phyloP scores from a whole-genome alignment of 30 jellyfish, hydroid and myxozoan genomes.

The Nemopilema nomurai region DNA sequence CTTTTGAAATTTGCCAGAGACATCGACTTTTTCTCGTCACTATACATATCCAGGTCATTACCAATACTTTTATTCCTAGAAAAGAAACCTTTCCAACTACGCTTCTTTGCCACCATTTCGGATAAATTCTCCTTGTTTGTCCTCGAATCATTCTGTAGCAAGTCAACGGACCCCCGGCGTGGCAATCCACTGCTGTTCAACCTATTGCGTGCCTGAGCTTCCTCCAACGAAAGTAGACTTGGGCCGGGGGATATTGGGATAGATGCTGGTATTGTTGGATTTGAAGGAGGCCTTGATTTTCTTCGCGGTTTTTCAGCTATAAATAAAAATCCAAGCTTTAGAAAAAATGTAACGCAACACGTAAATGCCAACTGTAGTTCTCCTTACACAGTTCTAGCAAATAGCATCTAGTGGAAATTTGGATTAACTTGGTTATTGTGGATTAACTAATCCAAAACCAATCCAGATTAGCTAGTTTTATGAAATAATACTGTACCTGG shows the following conservation, averaged over 20 bases:
- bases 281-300: constrained; percentile 70
- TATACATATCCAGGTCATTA: constrained; percentile 46
- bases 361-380: neutral
- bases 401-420: too few species aligned
- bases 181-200: constrained; percentile 43
- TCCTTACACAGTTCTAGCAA: too few species aligned
- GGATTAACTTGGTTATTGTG: too few species aligned
- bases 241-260: constrained; percentile 93
- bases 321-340: neutral
- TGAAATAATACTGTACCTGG: constrained; percentile 36
- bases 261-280: constrained; percentile 85
- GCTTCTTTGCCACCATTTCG: constrained; percentile 67
- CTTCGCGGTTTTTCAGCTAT: constrained; percentile 68
- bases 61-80: constrained; percentile 68
- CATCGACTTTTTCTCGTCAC: constrained; percentile 41
- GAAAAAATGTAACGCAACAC: neutral
- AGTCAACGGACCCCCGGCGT: constrained; percentile 75
- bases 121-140: constrained; percentile 21
- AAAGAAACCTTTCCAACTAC: constrained; percentile 89
- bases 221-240: constrained; percentile 89
- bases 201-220: constrained; percentile 91
- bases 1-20: constrained; percentile 50
- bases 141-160: constrained; percentile 24
- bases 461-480: too few species aligned
- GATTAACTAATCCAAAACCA: too few species aligned